phyloP scores from a whole-genome alignment of 2,888 invertebrate genomes.

The Operophtera brumata region DNA sequence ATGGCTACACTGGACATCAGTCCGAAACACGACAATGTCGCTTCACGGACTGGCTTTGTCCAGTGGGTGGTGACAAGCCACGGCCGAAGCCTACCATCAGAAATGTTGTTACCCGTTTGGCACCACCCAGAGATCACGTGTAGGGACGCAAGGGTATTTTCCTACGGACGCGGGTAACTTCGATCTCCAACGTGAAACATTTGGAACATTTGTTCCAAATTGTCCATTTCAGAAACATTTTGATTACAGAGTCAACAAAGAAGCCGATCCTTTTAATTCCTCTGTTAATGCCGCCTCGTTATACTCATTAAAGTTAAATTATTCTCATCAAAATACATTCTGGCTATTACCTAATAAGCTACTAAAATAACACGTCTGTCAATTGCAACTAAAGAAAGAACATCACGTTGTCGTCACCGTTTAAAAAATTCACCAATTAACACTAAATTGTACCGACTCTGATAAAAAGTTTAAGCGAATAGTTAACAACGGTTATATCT shows the following conservation, averaged over 20 bases:
- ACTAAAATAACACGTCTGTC: slow-evolving; percentile 26
- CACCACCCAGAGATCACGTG: no score
- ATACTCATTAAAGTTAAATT: slow-evolving; percentile 13
- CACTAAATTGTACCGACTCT: slow-evolving; percentile 45
- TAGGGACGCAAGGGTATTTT: no score
- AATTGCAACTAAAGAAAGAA: slow-evolving; percentile 23
- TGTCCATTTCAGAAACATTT: slow-evolving; percentile 2
- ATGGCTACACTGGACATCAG: no score
- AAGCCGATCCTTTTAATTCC: slow-evolving; percentile 5
- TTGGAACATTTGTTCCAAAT: background rate
- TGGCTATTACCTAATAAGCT: slow-evolving; percentile 17
- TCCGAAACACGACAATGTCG: no score
- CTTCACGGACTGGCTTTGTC: no score
- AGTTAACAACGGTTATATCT: slow-evolving; percentile 48
- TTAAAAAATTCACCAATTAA: slow-evolving; percentile 42
- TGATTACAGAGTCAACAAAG: slow-evolving; percentile 5
- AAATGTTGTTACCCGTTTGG: no score
- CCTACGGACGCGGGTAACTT: no score
- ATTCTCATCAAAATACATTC: slow-evolving; percentile 21
- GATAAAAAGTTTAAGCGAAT: slow-evolving; percentile 41
- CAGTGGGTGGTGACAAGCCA: no score
- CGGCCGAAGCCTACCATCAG: no score
- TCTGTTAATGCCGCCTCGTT: slow-evolving; percentile 16
- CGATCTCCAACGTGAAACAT: no score
- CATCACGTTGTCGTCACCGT: slow-evolving; percentile 23